Evolutionary conservation across 2,113 vertebrate genomes (phyloP).

Genomic region (Crotalus horridus): DNA sequence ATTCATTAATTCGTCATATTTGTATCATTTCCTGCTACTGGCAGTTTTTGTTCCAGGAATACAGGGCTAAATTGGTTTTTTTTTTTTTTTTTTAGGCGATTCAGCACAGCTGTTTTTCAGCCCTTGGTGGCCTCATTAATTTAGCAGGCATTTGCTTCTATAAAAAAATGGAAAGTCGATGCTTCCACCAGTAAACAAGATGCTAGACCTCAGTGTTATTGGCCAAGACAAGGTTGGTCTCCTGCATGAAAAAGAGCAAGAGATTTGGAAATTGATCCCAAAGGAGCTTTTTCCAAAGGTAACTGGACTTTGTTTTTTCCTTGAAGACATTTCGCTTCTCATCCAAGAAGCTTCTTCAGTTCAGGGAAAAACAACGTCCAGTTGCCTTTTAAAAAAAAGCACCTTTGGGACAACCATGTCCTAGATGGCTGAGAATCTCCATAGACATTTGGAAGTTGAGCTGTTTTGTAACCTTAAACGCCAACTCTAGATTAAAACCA

Average conservation of each 20-base stretch:
- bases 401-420: neutral
- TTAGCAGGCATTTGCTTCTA: neutral
- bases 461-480: neutral
- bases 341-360: neutral
- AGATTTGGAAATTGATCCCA: neutral
- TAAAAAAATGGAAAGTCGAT: neutral
- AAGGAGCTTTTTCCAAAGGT: too few relatives aligned
- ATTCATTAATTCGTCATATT: neutral
- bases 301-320: too few relatives aligned
- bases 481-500: neutral
- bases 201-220: neutral
- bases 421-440: neutral
- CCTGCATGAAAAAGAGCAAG: too few relatives aligned
- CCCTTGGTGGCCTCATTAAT: neutral
- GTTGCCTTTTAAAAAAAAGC: neutral
- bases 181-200: neutral
- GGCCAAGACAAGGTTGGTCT: too few relatives aligned
- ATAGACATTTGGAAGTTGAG: neutral
- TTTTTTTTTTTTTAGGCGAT: neutral
- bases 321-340: too few relatives aligned
- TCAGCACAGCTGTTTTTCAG: neutral
- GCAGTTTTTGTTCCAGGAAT: neutral
- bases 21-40: neutral
- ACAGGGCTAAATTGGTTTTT: neutral
- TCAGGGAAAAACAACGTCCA: neutral